Conservation (phyloP, 2,888 invertebrate species). For the Andrena dorsata region DNA sequence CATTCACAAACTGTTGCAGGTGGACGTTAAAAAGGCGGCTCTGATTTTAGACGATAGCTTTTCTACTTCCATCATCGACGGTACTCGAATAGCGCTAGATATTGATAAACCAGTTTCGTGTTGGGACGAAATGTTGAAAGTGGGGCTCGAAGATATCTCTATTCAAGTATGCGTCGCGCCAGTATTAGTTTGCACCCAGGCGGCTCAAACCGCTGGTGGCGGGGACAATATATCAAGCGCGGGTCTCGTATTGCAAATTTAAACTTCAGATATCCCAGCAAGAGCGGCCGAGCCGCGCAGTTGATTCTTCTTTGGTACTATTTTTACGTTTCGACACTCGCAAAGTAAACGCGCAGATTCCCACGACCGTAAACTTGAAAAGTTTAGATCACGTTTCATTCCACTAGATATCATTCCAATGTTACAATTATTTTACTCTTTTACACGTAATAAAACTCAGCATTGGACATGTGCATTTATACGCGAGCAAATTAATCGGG, state of each 20-base stretch:
- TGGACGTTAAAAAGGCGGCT: slow-evolving; percentile 87
- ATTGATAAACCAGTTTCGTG: slow-evolving; percentile 92
- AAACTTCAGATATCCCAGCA: slow-evolving; percentile 63
- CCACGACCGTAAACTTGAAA: background rate
- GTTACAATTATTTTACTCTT: background rate
- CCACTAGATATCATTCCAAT: slow-evolving; percentile 49
- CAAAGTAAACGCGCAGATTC: slow-evolving; percentile 20
- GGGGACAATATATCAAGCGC: slow-evolving; percentile 96
- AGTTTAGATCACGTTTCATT: slow-evolving; percentile 43
- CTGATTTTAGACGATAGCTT: slow-evolving; percentile 94
- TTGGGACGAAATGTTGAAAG: slow-evolving; percentile 90
- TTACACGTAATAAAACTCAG: background rate
- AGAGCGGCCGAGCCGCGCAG: background rate
- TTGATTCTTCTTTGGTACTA: background rate
- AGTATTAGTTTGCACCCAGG: slow-evolving; percentile 93
- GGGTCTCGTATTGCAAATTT: slow-evolving; percentile 91
- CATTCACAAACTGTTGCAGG: slow-evolving; percentile 75
- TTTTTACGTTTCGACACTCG: background rate
- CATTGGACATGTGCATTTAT: slow-evolving; percentile 11
- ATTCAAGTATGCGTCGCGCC: slow-evolving; percentile 93
- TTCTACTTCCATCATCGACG: slow-evolving; percentile 88
- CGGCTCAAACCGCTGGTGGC: slow-evolving; percentile 93
- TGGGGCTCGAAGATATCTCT: slow-evolving; percentile 79
- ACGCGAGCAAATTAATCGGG: too few relatives aligned
- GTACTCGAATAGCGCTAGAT: slow-evolving; percentile 88